Percentiles rank a stretch among this genome's conserved stretches.
These are phyloP conservation scores for Toxonevra muliebris DNA, from an alignment of 2,888 invertebrate species.

Conservation along the genomic window DNA sequence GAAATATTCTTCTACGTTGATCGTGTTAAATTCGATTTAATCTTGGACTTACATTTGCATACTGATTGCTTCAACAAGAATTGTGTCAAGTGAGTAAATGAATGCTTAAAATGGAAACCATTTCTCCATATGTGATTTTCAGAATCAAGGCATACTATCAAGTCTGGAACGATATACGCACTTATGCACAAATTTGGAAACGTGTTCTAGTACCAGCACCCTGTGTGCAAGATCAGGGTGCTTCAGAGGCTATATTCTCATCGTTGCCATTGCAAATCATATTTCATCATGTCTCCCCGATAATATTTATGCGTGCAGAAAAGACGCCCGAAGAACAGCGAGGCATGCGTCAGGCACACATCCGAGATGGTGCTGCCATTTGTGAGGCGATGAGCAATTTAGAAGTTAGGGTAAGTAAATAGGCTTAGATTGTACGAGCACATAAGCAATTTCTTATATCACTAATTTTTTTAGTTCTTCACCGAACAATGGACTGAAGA, in stretches of 20 bases:
- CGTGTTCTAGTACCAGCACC: slow-evolving; percentile 75
- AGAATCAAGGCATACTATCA: slow-evolving; percentile 76
- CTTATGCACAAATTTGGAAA: slow-evolving; percentile 71
- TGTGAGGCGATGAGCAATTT: slow-evolving; percentile 84
- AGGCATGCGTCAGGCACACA: slow-evolving; percentile 86
- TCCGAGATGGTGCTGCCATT: slow-evolving; percentile 89
- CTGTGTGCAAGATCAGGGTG: slow-evolving; percentile 74
- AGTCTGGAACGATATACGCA: slow-evolving; percentile 77
- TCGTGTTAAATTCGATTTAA: slow-evolving; percentile 71
- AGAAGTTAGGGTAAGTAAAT: slow-evolving; percentile 70
- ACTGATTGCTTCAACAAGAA: slow-evolving; percentile 71
- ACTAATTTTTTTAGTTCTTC: slow-evolving; percentile 54
- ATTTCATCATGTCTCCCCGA: slow-evolving; percentile 77
- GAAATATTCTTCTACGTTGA: slow-evolving; percentile 78
- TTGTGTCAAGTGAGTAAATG: slow-evolving; percentile 71
- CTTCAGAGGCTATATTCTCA: slow-evolving; percentile 75
- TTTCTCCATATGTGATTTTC: slow-evolving; percentile 15
- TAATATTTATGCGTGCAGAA: slow-evolving; percentile 84
- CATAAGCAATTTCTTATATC: too few relatives aligned
- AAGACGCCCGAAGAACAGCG: slow-evolving; percentile 83
- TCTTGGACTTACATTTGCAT: slow-evolving; percentile 67
- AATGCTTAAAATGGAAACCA: neutral
- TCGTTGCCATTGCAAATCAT: slow-evolving; percentile 70
- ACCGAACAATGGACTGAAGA: slow-evolving; percentile 74
- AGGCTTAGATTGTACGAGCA: neutral